Evolutionary conservation across 2,797 vertebrate species (phyloP).

Genomic region (Sebastes diaconus): DNA sequence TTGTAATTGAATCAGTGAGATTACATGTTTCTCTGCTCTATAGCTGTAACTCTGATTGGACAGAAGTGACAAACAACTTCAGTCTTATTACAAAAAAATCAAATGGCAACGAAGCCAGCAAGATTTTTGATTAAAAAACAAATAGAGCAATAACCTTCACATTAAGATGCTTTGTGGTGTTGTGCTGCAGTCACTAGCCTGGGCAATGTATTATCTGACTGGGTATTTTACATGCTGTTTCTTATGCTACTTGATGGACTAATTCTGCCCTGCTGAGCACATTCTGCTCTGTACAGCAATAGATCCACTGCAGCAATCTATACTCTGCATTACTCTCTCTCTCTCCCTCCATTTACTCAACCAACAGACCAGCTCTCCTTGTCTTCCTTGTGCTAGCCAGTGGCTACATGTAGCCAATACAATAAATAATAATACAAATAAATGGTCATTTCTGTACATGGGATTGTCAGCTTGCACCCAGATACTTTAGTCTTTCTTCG

Average conservation of each 20-base stretch:
- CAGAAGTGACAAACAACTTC: constrained; percentile 12
- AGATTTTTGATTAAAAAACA: constrained; percentile 7
- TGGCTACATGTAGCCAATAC: constrained; percentile 28
- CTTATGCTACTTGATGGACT: constrained; percentile 35
- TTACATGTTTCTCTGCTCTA: not conserved
- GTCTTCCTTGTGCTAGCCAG: constrained; percentile 34
- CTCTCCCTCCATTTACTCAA: constrained; percentile 15
- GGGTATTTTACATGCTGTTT: constrained; percentile 50
- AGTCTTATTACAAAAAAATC: not conserved
- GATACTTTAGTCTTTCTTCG: constrained; percentile 32
- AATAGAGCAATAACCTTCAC: constrained; percentile 31
- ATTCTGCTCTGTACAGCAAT: constrained; percentile 55
- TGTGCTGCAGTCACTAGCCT: constrained; percentile 23
- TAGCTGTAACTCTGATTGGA: not conserved
- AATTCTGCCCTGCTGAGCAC: constrained; percentile 42
- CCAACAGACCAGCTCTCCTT: constrained; percentile 23
- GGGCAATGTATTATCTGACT: constrained; percentile 28
- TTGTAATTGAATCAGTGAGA: not conserved
- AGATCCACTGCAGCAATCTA: constrained; percentile 57
- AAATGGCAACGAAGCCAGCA: not conserved
- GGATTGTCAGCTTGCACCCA: constrained; percentile 10
- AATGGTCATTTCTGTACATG: constrained; percentile 26
- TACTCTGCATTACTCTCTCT: constrained; percentile 22
- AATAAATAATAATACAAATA: constrained; percentile 17
- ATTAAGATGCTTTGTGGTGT: constrained; percentile 22